These are phyloP conservation scores for Dinoponera quadriceps DNA, from an alignment of 1,140 invertebrate genomes.

Conservation along the genomic window DNA sequence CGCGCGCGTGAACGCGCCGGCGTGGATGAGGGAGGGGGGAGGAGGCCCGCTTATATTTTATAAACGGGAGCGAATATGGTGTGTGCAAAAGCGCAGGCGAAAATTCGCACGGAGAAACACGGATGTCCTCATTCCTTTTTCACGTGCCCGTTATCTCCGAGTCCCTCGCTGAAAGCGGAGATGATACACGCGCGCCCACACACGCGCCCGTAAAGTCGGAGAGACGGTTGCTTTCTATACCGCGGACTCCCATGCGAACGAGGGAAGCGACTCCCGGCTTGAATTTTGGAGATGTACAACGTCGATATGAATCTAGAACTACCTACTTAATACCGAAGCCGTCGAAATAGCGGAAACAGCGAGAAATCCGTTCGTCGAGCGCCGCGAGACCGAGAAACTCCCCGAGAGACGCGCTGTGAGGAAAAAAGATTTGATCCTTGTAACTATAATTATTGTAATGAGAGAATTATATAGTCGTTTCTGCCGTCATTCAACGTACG, in stretches of 20 bases:
- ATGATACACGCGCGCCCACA: background rate
- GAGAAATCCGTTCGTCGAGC: background rate
- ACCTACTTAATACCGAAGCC: background rate
- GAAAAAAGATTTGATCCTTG: too few species aligned
- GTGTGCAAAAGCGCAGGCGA: background rate
- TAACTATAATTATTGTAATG: too few species aligned
- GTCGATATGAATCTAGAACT: constrained; percentile 22
- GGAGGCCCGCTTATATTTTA: constrained; percentile 32
- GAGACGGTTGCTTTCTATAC: background rate
- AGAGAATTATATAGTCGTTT: too few species aligned
- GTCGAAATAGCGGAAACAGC: background rate
- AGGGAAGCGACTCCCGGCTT: background rate
- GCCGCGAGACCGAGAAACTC: background rate
- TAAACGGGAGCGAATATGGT: constrained; percentile 15
- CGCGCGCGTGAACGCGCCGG: background rate
- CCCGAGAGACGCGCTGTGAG: too few species aligned
- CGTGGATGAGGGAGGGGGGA: too few species aligned
- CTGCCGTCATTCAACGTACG: too few species aligned
- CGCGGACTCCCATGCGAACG: background rate
- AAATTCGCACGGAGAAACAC: background rate
- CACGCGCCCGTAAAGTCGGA: background rate
- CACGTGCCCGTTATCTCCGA: constrained; percentile 1
- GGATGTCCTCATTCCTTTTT: background rate
- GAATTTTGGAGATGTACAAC: constrained; percentile 18
- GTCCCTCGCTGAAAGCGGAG: background rate